Evolutionary conservation across 2,113 vertebrate genomes (phyloP).

Genomic region (Campylorhamphus procurvoides): DNA sequence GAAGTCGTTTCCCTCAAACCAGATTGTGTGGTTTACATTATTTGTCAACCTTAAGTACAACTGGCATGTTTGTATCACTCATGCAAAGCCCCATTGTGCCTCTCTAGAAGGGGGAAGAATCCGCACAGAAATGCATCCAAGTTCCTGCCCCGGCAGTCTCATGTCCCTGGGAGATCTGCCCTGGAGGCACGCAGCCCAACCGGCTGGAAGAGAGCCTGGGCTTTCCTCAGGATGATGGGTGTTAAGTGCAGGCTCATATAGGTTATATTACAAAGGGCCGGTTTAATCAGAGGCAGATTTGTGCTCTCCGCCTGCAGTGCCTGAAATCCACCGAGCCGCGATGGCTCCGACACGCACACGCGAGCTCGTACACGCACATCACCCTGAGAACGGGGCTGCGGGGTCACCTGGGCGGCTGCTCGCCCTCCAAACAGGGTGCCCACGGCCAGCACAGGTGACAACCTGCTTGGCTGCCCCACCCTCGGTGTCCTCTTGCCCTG

Average conservation of each 20-base stretch:
- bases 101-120: constrained; percentile 58
- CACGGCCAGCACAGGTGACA: fast-evolving
- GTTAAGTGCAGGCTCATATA: constrained; percentile 58
- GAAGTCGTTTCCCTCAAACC: constrained; percentile 72
- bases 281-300: constrained; percentile 57
- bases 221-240: constrained; percentile 56
- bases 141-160: constrained; percentile 55
- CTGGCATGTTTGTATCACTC: constrained; percentile 72
- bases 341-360: neutral
- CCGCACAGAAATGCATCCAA: constrained; percentile 47
- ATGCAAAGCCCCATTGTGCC: constrained; percentile 70
- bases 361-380: neutral
- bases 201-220: constrained; percentile 42
- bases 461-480: fast-evolving
- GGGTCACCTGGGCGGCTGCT: fast-evolving
- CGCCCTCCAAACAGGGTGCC: neutral
- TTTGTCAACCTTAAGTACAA: constrained; percentile 74
- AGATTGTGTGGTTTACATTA: constrained; percentile 77
- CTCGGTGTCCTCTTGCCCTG: neutral
- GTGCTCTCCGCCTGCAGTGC: constrained; percentile 32
- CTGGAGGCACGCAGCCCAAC: constrained; percentile 28
- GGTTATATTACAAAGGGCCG: constrained; percentile 25
- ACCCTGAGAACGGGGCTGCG: fast-evolving
- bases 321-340: neutral
- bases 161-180: constrained; percentile 62